phyloP scores from a whole-genome alignment of 2,888 invertebrate genomes.

The Dryococelus australis region DNA sequence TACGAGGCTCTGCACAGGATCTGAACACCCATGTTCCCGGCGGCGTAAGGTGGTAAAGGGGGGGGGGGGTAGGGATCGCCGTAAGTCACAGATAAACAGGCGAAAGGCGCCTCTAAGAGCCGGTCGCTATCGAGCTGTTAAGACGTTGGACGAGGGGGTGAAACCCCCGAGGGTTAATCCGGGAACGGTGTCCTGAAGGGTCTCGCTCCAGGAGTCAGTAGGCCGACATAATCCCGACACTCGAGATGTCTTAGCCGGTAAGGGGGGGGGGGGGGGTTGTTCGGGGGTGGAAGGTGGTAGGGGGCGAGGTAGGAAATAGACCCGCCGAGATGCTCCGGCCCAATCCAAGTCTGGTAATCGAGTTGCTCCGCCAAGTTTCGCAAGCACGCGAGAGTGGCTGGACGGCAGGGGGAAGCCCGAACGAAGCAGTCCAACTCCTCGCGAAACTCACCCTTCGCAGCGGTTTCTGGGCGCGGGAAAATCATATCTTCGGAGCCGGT shows the following conservation, averaged over 20 bases:
- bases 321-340: not conserved
- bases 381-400: not conserved
- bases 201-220: not conserved
- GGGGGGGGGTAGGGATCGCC: no score
- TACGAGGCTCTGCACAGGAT: not conserved
- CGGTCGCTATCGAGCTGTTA: not conserved
- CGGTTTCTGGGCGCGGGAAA: not conserved
- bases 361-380: not conserved
- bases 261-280: not conserved
- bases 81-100: not conserved
- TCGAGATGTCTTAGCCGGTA: not conserved
- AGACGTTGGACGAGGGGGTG: not conserved
- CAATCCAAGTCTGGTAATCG: slow-evolving; percentile 8
- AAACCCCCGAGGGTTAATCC: not conserved
- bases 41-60: not conserved
- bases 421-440: no score
- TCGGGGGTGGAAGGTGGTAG: no score
- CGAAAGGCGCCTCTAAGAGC: not conserved
- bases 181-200: not conserved
- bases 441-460: not conserved
- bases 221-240: slow-evolving; percentile 16
- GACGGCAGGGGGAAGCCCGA: not conserved
- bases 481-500: not conserved
- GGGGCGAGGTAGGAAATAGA: not conserved
- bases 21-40: not conserved